These are phyloP conservation scores for roundworm (Caenorhabditis elegans) DNA, from an alignment of 1,140 invertebrate genomes.

Conservation along the genomic window DNA sequence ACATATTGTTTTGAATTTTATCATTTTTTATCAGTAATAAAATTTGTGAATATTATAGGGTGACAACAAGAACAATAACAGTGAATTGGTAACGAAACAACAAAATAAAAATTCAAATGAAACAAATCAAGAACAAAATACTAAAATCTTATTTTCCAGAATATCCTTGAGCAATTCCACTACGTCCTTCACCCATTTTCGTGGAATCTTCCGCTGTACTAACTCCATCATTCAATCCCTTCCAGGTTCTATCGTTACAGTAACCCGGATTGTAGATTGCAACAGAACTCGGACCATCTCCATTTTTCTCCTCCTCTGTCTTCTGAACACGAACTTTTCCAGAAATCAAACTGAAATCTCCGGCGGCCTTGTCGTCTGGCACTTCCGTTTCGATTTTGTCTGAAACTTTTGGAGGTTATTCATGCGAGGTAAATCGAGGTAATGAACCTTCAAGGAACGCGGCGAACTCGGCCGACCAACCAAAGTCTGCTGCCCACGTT, in stretches of 20 bases:
- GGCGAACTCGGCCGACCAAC: slow-evolving; percentile 50
- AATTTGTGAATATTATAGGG: neutral
- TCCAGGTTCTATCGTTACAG: slow-evolving; percentile 45
- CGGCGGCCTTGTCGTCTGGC: slow-evolving; percentile 3
- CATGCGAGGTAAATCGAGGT: too few relatives aligned
- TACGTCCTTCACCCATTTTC: slow-evolving; percentile 19
- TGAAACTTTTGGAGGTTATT: neutral
- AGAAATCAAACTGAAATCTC: slow-evolving; percentile 41
- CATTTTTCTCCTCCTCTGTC: slow-evolving; percentile 21
- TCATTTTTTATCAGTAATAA: neutral
- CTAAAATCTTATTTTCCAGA: neutral
- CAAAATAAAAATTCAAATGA: too few relatives aligned
- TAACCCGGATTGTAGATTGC: slow-evolving; percentile 45
- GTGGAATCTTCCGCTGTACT: neutral
- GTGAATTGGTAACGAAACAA: neutral
- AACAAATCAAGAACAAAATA: neutral
- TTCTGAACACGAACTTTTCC: slow-evolving; percentile 24
- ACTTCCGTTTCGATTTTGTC: slow-evolving; percentile 33
- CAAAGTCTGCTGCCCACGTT: slow-evolving; percentile 39
- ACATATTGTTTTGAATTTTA: neutral
- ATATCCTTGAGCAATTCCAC: slow-evolving; percentile 40
- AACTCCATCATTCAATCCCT: slow-evolving; percentile 42
- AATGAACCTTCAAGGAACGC: slow-evolving; percentile 45
- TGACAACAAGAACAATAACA: neutral
- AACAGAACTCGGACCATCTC: neutral